A percentile compares a stretch with the other conserved stretches of the same genome.
Evolutionary conservation across 2,888 invertebrate species (phyloP).

Genomic region (Homarus gammarus): DNA sequence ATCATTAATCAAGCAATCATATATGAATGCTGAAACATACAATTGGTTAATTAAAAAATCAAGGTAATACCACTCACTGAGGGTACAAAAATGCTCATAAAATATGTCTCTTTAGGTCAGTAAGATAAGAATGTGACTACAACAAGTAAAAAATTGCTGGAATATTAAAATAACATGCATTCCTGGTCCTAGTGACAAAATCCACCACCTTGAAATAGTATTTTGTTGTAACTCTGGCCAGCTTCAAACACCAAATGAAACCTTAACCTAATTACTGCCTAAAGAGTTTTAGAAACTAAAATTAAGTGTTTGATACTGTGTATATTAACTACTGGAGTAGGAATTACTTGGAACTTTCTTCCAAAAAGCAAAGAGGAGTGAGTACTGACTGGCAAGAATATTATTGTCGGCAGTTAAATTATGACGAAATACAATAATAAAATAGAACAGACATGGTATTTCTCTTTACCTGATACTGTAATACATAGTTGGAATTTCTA

Average conservation of each 20-base stretch:
- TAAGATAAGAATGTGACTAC: neutral
- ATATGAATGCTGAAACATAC: neutral
- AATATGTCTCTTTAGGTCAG: neutral
- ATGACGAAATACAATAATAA: neutral
- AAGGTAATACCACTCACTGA: neutral
- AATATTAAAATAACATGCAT: constrained; percentile 49
- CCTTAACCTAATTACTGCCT: constrained; percentile 36
- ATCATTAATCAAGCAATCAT: too few species aligned
- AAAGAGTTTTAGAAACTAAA: neutral
- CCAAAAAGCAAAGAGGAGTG: constrained; percentile 8
- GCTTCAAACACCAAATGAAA: constrained; percentile 15
- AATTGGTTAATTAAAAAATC: neutral
- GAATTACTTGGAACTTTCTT: neutral
- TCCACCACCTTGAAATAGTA: constrained; percentile 42
- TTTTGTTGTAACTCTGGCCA: constrained; percentile 41
- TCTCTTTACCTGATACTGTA: too few species aligned
- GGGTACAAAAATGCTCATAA: neutral
- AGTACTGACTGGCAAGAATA: constrained; percentile 38
- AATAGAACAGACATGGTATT: too few species aligned
- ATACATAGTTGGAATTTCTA: too few species aligned
- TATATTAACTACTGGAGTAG: neutral
- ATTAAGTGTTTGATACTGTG: constrained; percentile 3
- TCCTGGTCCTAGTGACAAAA: constrained; percentile 40
- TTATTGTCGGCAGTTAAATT: constrained; percentile 14
- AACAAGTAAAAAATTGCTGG: neutral